Percentiles rank a stretch among this genome's conserved stretches.
phyloP scores from a whole-genome alignment of 2,888 invertebrate genomes.

The Ferdinandea cuprea region DNA sequence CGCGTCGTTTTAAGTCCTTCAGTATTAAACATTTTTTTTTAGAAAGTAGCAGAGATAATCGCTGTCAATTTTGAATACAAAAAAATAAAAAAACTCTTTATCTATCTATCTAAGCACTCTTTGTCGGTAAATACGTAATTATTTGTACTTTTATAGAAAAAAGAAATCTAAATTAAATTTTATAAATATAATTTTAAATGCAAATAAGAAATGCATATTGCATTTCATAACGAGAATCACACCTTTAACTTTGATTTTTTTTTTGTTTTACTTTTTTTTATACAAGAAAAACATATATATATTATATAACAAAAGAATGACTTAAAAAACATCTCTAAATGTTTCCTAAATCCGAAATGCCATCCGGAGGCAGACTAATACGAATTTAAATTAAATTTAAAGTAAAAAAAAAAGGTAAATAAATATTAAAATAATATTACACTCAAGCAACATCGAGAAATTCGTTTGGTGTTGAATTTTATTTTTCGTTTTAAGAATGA shows the following conservation, averaged over 20 bases:
- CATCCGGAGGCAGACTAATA: constrained; percentile 71
- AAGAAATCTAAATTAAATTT: constrained; percentile 31
- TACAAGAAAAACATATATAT: constrained; percentile 13
- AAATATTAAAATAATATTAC: constrained; percentile 42
- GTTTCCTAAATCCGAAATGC: constrained; percentile 73
- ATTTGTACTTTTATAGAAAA: constrained; percentile 73
- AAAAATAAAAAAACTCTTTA: constrained; percentile 33
- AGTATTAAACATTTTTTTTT: not conserved
- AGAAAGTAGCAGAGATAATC: constrained; percentile 29
- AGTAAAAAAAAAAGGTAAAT: constrained; percentile 31
- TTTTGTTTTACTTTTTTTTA: not conserved
- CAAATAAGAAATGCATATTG: constrained; percentile 68
- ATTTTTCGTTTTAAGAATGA: constrained; percentile 1
- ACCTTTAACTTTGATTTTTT: constrained; percentile 10
- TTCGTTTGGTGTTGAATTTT: constrained; percentile 63
- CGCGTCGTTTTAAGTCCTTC: not conserved
- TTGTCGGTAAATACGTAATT: constrained; percentile 74
- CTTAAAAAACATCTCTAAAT: constrained; percentile 47
- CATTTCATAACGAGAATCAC: constrained; percentile 46
- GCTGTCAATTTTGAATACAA: constrained; percentile 32
- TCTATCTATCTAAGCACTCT: constrained; percentile 67
- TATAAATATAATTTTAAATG: constrained; percentile 9
- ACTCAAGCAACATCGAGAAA: constrained; percentile 68
- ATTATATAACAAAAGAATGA: constrained; percentile 20
- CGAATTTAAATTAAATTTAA: constrained; percentile 73